Base-by-base conservation (phyloP, 2,797 vertebrate species). In the Poecilia wingei region DNA sequence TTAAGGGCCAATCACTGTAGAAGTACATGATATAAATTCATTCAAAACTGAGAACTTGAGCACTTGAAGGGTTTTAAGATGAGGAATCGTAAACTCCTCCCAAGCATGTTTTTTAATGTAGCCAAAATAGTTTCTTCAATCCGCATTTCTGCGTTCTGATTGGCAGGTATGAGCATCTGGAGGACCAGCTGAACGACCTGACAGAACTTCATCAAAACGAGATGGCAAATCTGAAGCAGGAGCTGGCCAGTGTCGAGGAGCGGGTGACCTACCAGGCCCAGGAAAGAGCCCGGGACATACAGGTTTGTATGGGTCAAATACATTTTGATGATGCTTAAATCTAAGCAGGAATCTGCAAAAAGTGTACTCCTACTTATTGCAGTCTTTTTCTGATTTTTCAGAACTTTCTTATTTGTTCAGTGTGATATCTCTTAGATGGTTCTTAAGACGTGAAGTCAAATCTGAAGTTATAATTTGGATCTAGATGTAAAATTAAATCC, bases 201-300 rank as follows among this genome's bases (percentile, higher is more conserved):
- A 98, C 98, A 0, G 98, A 99, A 89, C 97, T 99, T 69, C 98
- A 99, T 90, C 98, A 98, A 92, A 95, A 98, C 0, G 98, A 99
- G 90, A 98, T 97, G 97, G 94, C 95, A 75, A 95, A 98, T 94
- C 94, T 98, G 93, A 99, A 98, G 93, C 97, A 99, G 92, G 98
- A 99, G 74, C 95, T 98, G 89, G 97, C 97, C 82, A 98, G 98
- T 94, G 97, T 98, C 84, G 98, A 99, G 93, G 98, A 99, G 93
- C 96, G 97, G 84, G 96, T 98, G 93, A 96, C 97, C 82, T 99
- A 99, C 94, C 98, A 99, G 93, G 98, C 98, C 80, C 97, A 97
- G 0, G 98, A 99, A 90, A 95, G 98, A 51, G 97, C 97, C 14
- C 93, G 97, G n/a, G 98, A 99, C 93, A 97, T 98, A 85, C 98